Percentiles rank a stretch among this genome's conserved stretches.
Evolutionary conservation across 2,113 vertebrate genomes (phyloP).

Genomic region (Engraulis encrasicolus): DNA sequence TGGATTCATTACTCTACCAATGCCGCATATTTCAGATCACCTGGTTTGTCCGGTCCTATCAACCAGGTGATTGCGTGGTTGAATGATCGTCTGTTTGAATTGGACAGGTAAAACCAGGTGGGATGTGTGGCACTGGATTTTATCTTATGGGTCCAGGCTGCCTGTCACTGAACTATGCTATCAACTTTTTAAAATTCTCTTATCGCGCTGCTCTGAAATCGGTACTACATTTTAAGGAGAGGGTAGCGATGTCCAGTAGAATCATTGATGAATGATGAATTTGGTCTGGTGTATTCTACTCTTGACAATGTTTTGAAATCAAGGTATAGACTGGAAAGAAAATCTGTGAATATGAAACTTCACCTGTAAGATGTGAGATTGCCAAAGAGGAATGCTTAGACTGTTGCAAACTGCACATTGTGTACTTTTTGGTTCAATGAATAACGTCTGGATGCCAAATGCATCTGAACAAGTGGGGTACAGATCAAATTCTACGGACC

Average conservation of each 20-base stretch:
- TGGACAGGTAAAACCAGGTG: too few relatives aligned
- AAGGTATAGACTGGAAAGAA: background rate
- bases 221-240: background rate
- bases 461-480: background rate
- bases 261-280: background rate
- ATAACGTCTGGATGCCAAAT: background rate
- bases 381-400: slow-evolving; percentile 11
- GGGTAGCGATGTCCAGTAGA: background rate
- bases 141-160: too few relatives aligned
- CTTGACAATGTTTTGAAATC: background rate
- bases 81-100: too few relatives aligned
- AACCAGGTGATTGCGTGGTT: too few relatives aligned
- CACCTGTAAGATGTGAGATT: slow-evolving; percentile 28
- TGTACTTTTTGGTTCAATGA: background rate
- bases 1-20: too few relatives aligned
- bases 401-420: background rate
- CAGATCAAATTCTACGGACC: slow-evolving; percentile 4
- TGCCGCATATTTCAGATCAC: too few relatives aligned
- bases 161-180: too few relatives aligned
- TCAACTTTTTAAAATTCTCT: background rate
- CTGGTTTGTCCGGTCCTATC: too few relatives aligned
- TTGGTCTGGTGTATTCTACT: background rate
- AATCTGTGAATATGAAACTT: slow-evolving; percentile 12
- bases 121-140: too few relatives aligned
- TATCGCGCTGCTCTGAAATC: background rate